phyloP scores from a whole-genome alignment of 2,797 vertebrate genomes.

The Peromyscus melanophrys region DNA sequence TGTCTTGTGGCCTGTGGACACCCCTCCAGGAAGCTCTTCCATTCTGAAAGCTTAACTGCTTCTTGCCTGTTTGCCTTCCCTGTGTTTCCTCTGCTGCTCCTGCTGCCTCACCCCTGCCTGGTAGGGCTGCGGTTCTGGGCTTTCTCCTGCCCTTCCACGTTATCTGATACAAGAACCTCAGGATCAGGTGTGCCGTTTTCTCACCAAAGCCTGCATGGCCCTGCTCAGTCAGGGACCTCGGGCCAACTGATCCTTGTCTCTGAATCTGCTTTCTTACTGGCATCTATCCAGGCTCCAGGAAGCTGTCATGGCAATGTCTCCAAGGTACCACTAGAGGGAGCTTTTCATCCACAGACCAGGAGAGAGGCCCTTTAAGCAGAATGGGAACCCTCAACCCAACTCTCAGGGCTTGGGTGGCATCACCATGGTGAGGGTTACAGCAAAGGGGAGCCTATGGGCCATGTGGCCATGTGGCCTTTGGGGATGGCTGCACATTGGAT shows the following conservation, averaged over 20 bases:
- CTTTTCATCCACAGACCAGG: background rate
- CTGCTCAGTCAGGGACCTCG: background rate
- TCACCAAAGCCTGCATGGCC: background rate
- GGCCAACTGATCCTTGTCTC: background rate
- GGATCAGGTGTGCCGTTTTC: background rate
- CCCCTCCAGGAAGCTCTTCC: constrained; percentile 1
- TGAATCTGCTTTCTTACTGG: background rate
- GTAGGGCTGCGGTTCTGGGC: background rate
- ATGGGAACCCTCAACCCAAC: background rate
- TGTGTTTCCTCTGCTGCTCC: background rate
- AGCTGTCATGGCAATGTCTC: background rate
- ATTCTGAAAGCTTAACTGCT: background rate
- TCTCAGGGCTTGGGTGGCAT: background rate
- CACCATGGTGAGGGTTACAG: background rate
- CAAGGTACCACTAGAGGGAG: constrained; percentile 72
- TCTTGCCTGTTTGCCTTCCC: background rate
- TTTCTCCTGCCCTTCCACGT: background rate
- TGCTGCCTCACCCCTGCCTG: background rate
- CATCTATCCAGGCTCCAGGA: background rate
- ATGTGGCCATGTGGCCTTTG: background rate
- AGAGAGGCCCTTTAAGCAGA: background rate
- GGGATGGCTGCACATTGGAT: background rate
- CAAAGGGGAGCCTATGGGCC: background rate
- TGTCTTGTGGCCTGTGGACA: background rate
- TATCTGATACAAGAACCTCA: background rate